Conservation (phyloP, 2,888 invertebrate genomes). For the Nebria salina region DNA sequence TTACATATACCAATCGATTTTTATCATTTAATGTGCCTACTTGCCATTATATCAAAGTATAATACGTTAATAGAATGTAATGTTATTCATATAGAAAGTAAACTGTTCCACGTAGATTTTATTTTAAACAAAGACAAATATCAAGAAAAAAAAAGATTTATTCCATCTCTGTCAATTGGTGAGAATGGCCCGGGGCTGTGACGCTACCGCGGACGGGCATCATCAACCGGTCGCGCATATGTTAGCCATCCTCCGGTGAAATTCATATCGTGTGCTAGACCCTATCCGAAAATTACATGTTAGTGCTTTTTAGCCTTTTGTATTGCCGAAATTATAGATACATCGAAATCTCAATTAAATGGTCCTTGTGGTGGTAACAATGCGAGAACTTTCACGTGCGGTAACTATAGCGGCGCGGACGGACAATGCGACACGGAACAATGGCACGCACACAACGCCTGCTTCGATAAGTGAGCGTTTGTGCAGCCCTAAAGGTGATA, state of each 20-base stretch:
- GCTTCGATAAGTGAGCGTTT: slow-evolving; percentile 9
- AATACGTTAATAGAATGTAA: neutral
- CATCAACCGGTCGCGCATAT: neutral
- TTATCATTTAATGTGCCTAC: too few relatives aligned
- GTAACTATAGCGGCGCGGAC: slow-evolving; percentile 18
- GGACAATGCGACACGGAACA: slow-evolving; percentile 29
- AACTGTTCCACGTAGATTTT: too few relatives aligned
- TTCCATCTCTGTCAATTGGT: neutral
- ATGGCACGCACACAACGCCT: slow-evolving; percentile 8
- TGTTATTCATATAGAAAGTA: neutral
- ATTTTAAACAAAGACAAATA: too few relatives aligned
- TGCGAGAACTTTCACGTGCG: slow-evolving; percentile 42
- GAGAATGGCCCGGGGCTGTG: neutral
- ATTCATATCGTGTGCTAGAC: slow-evolving; percentile 2
- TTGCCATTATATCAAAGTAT: too few relatives aligned
- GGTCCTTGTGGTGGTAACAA: slow-evolving; percentile 24
- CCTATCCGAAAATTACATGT: slow-evolving; percentile 39
- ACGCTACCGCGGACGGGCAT: neutral
- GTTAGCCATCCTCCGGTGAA: slow-evolving; percentile 16
- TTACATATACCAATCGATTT: neutral
- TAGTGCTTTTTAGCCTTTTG: slow-evolving; percentile 7
- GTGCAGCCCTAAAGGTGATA: slow-evolving; percentile 24
- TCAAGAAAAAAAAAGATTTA: too few relatives aligned
- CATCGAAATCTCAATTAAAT: slow-evolving; percentile 37
- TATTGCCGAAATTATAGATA: slow-evolving; percentile 39